Evolutionary conservation across 2,797 vertebrate genomes (phyloP).

Genomic region (Sphenodon punctatus): DNA sequence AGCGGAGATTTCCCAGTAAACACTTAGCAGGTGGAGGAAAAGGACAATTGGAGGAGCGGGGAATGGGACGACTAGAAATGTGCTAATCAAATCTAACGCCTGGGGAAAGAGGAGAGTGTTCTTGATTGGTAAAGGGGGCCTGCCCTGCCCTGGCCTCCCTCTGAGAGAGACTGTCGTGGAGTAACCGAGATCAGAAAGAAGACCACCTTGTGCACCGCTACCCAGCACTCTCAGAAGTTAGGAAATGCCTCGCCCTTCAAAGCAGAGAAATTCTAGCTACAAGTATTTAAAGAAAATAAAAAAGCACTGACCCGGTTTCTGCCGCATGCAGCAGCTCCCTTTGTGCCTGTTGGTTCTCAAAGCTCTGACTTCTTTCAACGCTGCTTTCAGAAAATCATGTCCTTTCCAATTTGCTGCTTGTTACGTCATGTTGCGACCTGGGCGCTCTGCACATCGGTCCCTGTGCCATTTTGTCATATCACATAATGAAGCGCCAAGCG

Average conservation of each 20-base stretch:
- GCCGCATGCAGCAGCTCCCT: not conserved
- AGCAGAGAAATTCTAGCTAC: not conserved
- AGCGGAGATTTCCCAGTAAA: too few species aligned
- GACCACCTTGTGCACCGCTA: not conserved
- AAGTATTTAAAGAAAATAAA: not conserved
- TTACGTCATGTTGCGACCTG: constrained; percentile 8
- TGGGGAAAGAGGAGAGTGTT: too few species aligned
- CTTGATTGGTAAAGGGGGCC: too few species aligned
- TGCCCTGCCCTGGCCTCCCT: too few species aligned
- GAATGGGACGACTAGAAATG: too few species aligned
- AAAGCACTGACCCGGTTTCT: not conserved
- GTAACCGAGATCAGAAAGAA: not conserved
- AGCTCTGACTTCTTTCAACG: constrained; percentile 6
- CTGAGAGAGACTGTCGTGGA: too few species aligned
- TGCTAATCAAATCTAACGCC: too few species aligned
- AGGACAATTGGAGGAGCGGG: too few species aligned
- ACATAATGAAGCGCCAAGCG: constrained; percentile 40
- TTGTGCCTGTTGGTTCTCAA: not conserved
- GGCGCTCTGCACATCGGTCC: constrained; percentile 36
- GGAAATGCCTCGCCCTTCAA: not conserved
- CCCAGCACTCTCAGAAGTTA: not conserved
- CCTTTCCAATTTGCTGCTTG: constrained; percentile 38
- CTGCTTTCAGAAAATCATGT: constrained; percentile 2
- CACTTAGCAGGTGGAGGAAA: too few species aligned
- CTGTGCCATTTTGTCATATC: constrained; percentile 48